Percentiles rank a stretch among this genome's conserved stretches.
Evolutionary conservation across 2,797 vertebrate species (phyloP).

Genomic region (Ctenopoma multispine): DNA sequence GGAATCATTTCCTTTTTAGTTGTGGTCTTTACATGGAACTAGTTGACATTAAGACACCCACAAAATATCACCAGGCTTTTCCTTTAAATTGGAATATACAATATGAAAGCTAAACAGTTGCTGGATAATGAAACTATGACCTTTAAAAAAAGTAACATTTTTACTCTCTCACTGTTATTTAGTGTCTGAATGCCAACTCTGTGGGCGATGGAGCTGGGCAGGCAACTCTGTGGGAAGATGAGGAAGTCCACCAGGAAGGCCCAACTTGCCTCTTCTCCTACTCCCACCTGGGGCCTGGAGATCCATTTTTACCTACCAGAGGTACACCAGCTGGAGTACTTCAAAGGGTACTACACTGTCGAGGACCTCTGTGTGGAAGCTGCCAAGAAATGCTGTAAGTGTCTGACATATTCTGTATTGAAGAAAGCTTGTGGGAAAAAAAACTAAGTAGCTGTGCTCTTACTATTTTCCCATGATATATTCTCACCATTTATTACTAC

Average conservation of each 20-base stretch:
- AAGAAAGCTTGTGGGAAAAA: too few species aligned
- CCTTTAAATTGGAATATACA: background rate
- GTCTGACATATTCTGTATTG: too few species aligned
- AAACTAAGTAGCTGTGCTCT: too few species aligned
- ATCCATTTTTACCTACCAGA: constrained; percentile 90
- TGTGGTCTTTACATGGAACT: background rate
- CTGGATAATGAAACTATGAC: background rate
- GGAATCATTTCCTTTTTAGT: background rate
- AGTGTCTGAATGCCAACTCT: constrained; percentile 89
- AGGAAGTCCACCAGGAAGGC: constrained; percentile 87
- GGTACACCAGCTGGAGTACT: constrained; percentile 80
- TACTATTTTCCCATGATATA: too few species aligned
- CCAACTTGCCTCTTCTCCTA: constrained; percentile 79
- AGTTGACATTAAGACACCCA: background rate
- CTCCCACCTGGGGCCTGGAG: constrained; percentile 85
- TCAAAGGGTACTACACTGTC: constrained; percentile 86
- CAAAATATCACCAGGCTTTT: background rate
- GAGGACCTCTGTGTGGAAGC: constrained; percentile 92
- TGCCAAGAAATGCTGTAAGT: constrained; percentile 91
- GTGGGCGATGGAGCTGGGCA: constrained; percentile 89
- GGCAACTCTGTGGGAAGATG: constrained; percentile 98
- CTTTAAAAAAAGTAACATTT: background rate
- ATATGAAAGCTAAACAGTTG: background rate
- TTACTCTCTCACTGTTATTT: too few species aligned
- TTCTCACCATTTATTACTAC: too few species aligned